These are phyloP conservation scores for Oreochromis mossambicus DNA, from an alignment of 2,797 vertebrate species.

Conservation along the genomic window DNA sequence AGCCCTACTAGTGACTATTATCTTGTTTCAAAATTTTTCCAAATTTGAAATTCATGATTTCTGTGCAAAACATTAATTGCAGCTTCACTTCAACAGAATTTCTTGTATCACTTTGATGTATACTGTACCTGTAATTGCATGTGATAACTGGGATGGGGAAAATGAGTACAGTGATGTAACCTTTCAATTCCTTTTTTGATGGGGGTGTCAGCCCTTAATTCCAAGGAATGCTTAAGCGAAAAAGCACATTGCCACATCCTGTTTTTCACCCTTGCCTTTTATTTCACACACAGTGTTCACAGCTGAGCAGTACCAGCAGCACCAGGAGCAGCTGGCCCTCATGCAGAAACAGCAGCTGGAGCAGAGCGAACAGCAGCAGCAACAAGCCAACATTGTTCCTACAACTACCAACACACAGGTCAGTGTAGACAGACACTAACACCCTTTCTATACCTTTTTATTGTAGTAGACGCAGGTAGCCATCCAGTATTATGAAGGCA, in stretches of 20 bases:
- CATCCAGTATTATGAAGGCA: not conserved
- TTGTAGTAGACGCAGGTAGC: not conserved
- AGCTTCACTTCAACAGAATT: not conserved
- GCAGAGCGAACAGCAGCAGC: constrained; percentile 84
- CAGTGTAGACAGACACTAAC: constrained; percentile 18
- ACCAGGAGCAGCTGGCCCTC: constrained; percentile 96
- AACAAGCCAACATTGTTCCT: constrained; percentile 81
- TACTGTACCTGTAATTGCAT: not conserved
- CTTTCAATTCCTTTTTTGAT: not conserved
- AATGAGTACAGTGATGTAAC: not conserved
- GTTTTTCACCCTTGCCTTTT: not conserved
- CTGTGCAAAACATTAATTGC: not conserved
- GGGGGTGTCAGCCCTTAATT: not conserved
- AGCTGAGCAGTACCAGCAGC: constrained; percentile 98
- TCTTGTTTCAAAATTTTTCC: not conserved
- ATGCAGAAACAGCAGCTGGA: constrained; percentile 99
- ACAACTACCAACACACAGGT: constrained; percentile 83
- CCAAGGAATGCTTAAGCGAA: not conserved
- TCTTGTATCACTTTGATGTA: not conserved
- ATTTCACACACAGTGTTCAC: constrained; percentile 85
- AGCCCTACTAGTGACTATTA: not conserved
- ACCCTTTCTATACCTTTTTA: accelerated
- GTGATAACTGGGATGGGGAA: accelerated
- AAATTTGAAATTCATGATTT: not conserved
- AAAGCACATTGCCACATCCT: not conserved